These are phyloP conservation scores for Drosophila orena DNA, from an alignment of 1,140 invertebrate genomes.

Conservation along the genomic window DNA sequence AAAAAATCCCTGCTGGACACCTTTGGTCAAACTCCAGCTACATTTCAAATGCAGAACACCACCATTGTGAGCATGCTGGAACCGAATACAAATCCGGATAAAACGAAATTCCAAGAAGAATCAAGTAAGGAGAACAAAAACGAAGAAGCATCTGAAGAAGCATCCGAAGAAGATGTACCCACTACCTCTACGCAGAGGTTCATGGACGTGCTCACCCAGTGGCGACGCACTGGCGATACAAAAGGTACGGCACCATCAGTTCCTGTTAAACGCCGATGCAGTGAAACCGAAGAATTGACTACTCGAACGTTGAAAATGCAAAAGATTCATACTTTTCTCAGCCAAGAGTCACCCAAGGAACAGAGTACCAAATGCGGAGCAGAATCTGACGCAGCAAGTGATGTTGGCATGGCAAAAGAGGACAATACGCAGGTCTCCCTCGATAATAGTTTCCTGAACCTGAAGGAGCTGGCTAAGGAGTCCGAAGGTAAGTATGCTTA, in stretches of 20 bases:
- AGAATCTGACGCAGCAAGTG: slow-evolving; percentile 9
- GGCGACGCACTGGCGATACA: slow-evolving; percentile 77
- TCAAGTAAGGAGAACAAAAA: not conserved
- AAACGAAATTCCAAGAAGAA: not conserved
- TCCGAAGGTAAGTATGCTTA: slow-evolving; percentile 43
- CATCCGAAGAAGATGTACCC: slow-evolving; percentile 36
- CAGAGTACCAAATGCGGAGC: slow-evolving; percentile 30
- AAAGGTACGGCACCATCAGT: slow-evolving; percentile 41
- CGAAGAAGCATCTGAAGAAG: too few species aligned
- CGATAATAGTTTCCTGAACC: slow-evolving; percentile 50
- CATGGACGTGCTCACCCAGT: slow-evolving; percentile 73
- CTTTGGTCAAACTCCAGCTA: slow-evolving; percentile 90
- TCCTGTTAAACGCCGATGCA: slow-evolving; percentile 57
- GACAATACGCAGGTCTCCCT: not conserved
- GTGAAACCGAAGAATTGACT: slow-evolving; percentile 56
- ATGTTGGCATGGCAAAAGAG: not conserved
- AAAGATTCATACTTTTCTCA: slow-evolving; percentile 77
- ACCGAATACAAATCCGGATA: slow-evolving; percentile 8
- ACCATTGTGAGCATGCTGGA: slow-evolving; percentile 70
- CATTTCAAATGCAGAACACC: slow-evolving; percentile 85
- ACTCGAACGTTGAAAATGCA: slow-evolving; percentile 66
- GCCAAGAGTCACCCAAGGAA: slow-evolving; percentile 41
- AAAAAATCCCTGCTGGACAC: slow-evolving; percentile 89
- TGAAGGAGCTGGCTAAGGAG: slow-evolving; percentile 52
- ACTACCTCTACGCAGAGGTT: slow-evolving; percentile 64